A percentile compares a stretch with the other conserved stretches of the same genome.
Conservation (phyloP, 2,888 invertebrate genomes). For the Diaperis boleti region DNA sequence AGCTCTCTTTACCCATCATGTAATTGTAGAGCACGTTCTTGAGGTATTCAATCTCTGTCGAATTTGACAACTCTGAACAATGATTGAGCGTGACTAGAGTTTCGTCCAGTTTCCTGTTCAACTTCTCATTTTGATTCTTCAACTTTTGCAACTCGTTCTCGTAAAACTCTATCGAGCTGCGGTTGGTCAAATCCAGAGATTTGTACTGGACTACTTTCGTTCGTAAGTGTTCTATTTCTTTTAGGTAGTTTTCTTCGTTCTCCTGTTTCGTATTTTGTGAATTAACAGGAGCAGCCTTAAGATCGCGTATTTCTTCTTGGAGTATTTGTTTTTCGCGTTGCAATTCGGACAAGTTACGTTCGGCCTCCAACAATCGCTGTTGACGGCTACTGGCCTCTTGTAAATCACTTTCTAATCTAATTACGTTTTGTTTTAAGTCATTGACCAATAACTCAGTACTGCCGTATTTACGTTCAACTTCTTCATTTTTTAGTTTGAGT, state of each 20-base stretch:
- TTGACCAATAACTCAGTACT: conserved; percentile 46
- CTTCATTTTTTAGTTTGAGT: conserved; percentile 56
- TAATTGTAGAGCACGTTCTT: conserved; percentile 93
- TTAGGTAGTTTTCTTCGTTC: conserved; percentile 39
- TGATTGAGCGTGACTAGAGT: conserved; percentile 72
- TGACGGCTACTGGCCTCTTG: conserved; percentile 53
- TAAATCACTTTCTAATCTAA: conserved; percentile 53
- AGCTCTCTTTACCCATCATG: conserved; percentile 87
- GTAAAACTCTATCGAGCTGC: conserved; percentile 64
- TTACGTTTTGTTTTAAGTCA: conserved; percentile 52
- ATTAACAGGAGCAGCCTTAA: conserved; percentile 62
- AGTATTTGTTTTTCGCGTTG: conserved; percentile 61
- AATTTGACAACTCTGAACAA: conserved; percentile 68
- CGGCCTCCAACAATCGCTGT: conserved; percentile 57
- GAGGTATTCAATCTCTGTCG: conserved; percentile 89
- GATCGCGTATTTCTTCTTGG: conserved; percentile 62
- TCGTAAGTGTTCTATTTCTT: conserved; percentile 54
- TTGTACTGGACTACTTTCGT: conserved; percentile 63
- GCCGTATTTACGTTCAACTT: conserved; percentile 39
- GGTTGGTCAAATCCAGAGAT: conserved; percentile 62
- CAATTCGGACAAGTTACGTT: conserved; percentile 60
- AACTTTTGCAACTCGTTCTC: conserved; percentile 63
- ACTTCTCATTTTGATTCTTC: conserved; percentile 72
- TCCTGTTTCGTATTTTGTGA: conserved; percentile 40
- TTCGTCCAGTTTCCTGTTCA: conserved; percentile 79